Evolutionary conservation across 2,797 vertebrate species (phyloP).

Genomic region (Macropodus opercularis): DNA sequence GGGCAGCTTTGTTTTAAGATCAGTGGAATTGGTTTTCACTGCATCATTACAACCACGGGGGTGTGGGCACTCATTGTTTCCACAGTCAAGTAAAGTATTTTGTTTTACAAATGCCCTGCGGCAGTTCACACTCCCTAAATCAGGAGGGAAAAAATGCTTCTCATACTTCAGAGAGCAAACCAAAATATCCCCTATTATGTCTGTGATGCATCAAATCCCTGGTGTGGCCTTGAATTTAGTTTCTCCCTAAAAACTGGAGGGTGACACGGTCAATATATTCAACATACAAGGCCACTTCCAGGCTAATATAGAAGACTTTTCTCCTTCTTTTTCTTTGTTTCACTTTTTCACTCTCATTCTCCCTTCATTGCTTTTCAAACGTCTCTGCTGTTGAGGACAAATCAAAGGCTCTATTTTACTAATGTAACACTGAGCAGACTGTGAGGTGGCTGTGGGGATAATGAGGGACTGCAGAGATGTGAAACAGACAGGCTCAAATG

Average conservation of each 20-base stretch:
- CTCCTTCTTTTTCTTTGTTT: constrained; percentile 42
- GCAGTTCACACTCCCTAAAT: constrained; percentile 61
- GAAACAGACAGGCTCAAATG: constrained; percentile 86
- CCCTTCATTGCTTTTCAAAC: constrained; percentile 62
- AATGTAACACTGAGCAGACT: constrained; percentile 80
- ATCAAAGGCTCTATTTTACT: constrained; percentile 84
- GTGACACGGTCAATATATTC: constrained; percentile 75
- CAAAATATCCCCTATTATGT: constrained; percentile 76
- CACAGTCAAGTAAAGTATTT: constrained; percentile 73
- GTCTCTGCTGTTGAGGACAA: constrained; percentile 76
- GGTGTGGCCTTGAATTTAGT: constrained; percentile 64
- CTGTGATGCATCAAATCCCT: constrained; percentile 74
- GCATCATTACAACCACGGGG: constrained; percentile 67
- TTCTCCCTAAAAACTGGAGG: constrained; percentile 57
- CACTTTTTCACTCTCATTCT: constrained; percentile 45
- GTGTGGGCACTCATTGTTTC: constrained; percentile 66
- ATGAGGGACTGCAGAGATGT: constrained; percentile 80
- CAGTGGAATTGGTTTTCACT: constrained; percentile 63
- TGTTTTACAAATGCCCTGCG: constrained; percentile 76
- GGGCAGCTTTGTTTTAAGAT: constrained; percentile 49
- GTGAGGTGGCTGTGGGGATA: constrained; percentile 78
- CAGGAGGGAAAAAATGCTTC: constrained; percentile 38
- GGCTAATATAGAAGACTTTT: constrained; percentile 56
- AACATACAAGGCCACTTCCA: constrained; percentile 65
- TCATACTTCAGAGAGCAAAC: constrained; percentile 72